Percentiles rank a stretch among this genome's conserved stretches.
These are phyloP conservation scores for Hydractinia symbiolongicarpus DNA, from an alignment of 30 jellyfish, hydroid and myxozoan genomes.

Conservation along the genomic window DNA sequence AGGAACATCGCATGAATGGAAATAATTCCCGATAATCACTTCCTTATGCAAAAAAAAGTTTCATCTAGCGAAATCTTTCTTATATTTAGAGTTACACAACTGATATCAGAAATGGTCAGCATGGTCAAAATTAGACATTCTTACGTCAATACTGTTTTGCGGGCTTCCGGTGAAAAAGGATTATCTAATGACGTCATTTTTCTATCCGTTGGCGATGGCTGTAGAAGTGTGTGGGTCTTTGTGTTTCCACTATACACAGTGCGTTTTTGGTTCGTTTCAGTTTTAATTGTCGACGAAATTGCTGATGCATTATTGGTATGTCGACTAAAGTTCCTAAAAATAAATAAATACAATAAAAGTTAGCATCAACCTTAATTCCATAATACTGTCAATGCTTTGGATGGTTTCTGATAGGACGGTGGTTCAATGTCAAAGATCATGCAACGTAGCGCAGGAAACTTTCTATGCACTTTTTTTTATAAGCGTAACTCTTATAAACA, in stretches of 20 bases:
- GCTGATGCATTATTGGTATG: neutral
- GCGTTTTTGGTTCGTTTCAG: neutral
- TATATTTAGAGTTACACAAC: too few relatives aligned
- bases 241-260: neutral
- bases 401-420: too few relatives aligned
- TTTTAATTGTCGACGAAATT: neutral
- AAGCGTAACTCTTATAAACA: too few relatives aligned
- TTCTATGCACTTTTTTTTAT: too few relatives aligned
- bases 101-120: too few relatives aligned
- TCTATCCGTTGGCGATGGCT: neutral
- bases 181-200: neutral
- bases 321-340: neutral
- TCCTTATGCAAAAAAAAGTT: too few relatives aligned
- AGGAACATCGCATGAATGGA: too few relatives aligned
- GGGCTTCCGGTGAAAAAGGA: neutral
- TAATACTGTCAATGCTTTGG: too few relatives aligned
- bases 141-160: neutral
- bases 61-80: too few relatives aligned
- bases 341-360: neutral
- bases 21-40: too few relatives aligned
- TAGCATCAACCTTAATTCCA: neutral
- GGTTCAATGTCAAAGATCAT: too few relatives aligned
- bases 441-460: too few relatives aligned
- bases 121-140: neutral
- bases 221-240: neutral